Base-by-base conservation (phyloP, 2,888 invertebrate species). In the Pandemis corylana region DNA sequence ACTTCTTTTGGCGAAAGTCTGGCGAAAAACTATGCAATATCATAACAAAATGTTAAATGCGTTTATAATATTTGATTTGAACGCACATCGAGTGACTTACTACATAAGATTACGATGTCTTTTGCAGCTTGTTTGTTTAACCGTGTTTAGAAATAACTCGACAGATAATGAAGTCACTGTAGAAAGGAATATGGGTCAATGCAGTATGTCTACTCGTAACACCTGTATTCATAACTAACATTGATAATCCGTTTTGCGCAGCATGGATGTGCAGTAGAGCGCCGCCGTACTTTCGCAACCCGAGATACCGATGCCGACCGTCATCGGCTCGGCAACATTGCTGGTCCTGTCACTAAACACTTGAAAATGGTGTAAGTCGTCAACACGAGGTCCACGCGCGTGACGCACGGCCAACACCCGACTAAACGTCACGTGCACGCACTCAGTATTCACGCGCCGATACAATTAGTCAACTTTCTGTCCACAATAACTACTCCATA, bases 251-350 rank as follows among this genome's bases (percentile, higher is more conserved):
- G 82, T 86, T 89, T 84, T 83, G 83, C 82, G 82, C 83, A 89
- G 88, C 86, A 87, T 86, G 83, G 85, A 88, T 89, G 89, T 84
- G 87, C 89, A 90, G 85, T 86, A 88, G 89, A 89, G 89, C 90
- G 89, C 76, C 76, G 80, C 82, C 80, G 80, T 81, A 81, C 87
- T 91, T 90, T 90, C 89, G 90, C 87, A 92, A 92, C 83, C 78
- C 76, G 36, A 80, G 80, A 81, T 80, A 79, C 81, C 78, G 79
- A 80, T 80, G 79, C 81, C 77, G 76, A 82, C 83, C 83, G 85
- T 77, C 81, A 82, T 80, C 82, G 77, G 79, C 77, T 73, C 76
- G 71, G 77, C 72, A 53, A 74, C 76, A 70, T 63, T 71, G 56
- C 66, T 68, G 53, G 28, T 4, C 28, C 28, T 36, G 28, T 36